A percentile compares a stretch with the other conserved stretches of the same genome.
phyloP scores from a whole-genome alignment of 2,113 vertebrate species.

The Sebastes fasciatus region DNA sequence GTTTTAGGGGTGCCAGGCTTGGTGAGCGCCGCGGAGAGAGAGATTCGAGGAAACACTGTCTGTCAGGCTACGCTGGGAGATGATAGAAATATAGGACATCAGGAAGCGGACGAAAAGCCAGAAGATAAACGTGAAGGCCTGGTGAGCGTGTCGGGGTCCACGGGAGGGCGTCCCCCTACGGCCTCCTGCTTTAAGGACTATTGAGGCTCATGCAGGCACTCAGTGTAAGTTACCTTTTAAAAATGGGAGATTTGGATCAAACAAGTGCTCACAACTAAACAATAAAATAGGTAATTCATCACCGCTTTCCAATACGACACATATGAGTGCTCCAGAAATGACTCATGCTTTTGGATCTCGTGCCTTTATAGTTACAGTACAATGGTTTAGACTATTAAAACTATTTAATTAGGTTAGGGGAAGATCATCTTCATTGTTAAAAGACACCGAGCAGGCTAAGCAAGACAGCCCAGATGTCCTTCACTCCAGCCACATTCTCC shows the following conservation, averaged over 20 bases:
- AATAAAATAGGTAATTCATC: background rate
- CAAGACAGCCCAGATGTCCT: background rate
- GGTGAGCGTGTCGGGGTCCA: background rate
- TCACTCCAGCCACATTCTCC: background rate
- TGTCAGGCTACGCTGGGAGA: background rate
- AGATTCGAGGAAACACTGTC: constrained; percentile 17
- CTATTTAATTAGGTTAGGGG: background rate
- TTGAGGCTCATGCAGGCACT: background rate
- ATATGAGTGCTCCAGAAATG: background rate
- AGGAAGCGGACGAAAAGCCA: background rate
- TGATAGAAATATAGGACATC: constrained; percentile 1
- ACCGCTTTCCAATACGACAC: background rate
- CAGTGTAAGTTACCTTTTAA: background rate
- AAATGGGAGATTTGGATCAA: background rate
- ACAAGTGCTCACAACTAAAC: background rate
- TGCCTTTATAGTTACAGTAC: background rate
- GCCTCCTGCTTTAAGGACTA: background rate
- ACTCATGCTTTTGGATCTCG: background rate
- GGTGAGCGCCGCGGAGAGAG: constrained; percentile 39
- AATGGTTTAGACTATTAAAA: background rate
- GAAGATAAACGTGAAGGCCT: background rate
- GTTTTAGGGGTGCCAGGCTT: constrained; percentile 42
- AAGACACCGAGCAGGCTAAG: too few relatives aligned
- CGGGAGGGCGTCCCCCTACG: background rate
- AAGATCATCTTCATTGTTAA: background rate